Evolutionary conservation across 2,888 invertebrate genomes (phyloP).

Genomic region (Epsilonema sp.): DNA sequence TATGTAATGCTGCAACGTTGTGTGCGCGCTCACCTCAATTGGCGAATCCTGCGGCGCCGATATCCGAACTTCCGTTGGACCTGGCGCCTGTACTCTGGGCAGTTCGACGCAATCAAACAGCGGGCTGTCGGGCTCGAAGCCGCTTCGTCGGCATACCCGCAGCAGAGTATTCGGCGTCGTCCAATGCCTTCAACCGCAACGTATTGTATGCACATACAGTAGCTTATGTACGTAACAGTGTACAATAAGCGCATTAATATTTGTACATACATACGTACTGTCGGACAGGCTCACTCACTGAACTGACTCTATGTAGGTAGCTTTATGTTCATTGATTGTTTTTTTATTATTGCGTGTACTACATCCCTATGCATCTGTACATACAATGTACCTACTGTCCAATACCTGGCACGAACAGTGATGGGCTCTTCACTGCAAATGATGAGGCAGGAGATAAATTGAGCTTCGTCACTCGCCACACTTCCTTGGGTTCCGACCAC

Average conservation of each 20-base stretch:
- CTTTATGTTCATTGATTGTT: too few species aligned
- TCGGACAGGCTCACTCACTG: too few species aligned
- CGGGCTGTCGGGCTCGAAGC: conserved; percentile 25
- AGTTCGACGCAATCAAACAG: conserved; percentile 26
- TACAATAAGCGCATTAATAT: not conserved
- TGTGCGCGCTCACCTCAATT: too few species aligned
- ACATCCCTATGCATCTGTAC: too few species aligned
- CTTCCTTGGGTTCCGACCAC: conserved; percentile 21
- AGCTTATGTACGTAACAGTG: too few species aligned
- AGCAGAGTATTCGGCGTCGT: conserved; percentile 22
- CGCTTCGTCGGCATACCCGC: conserved; percentile 25
- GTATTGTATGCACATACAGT: too few species aligned
- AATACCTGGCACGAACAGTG: conserved; percentile 22
- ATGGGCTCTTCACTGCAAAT: conserved; percentile 20
- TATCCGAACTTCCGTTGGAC: conserved; percentile 20
- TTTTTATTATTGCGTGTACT: too few species aligned
- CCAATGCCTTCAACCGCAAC: conserved; percentile 26
- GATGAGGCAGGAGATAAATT: conserved; percentile 25
- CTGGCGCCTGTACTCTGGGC: conserved; percentile 13
- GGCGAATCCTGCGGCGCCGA: too few species aligned
- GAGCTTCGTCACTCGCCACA: conserved; percentile 26
- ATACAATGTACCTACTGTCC: too few species aligned
- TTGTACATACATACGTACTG: not conserved
- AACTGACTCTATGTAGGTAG: too few species aligned
- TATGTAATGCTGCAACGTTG: too few species aligned